phyloP scores from a whole-genome alignment of 2,888 invertebrate species.

The Empis stercorea region DNA sequence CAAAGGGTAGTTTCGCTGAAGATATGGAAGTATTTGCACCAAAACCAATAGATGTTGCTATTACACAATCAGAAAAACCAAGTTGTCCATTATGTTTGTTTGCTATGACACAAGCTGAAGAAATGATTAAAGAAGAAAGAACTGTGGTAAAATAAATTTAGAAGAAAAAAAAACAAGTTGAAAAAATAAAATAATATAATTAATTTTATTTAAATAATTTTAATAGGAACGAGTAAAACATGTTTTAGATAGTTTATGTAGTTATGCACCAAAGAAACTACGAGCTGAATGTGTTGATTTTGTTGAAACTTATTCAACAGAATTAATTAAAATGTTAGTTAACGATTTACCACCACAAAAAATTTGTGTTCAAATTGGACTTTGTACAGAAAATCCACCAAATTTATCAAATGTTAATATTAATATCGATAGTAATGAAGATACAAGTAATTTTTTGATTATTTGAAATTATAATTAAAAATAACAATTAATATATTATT shows the following conservation, averaged over 20 bases:
- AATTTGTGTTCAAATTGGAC: conserved; percentile 62
- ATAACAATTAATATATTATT: not conserved
- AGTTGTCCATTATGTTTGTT: conserved; percentile 76
- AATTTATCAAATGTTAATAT: conserved; percentile 11
- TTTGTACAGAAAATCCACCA: conserved; percentile 48
- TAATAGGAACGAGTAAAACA: conserved; percentile 36
- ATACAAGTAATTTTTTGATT: conserved; percentile 11
- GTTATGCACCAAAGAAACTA: conserved; percentile 49
- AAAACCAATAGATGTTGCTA: conserved; percentile 17
- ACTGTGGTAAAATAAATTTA: conserved; percentile 48
- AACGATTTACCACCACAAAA: conserved; percentile 62
- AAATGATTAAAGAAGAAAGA: conserved; percentile 56
- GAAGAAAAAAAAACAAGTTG: not conserved
- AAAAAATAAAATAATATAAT: not conserved
- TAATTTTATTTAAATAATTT: not conserved
- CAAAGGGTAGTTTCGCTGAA: conserved; percentile 33
- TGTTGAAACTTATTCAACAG: conserved; percentile 60
- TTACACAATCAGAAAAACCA: conserved; percentile 40
- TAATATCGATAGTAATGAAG: conserved; percentile 13
- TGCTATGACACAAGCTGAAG: conserved; percentile 64
- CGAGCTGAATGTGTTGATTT: conserved; percentile 58
- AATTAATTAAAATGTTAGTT: conserved; percentile 63
- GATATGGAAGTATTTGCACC: conserved; percentile 43
- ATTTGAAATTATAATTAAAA: not conserved
- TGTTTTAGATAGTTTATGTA: conserved; percentile 58